A percentile compares a stretch with the other conserved stretches of the same genome.
Evolutionary conservation across 2,113 vertebrate genomes (phyloP).

Genomic region (Sialia sialis): DNA sequence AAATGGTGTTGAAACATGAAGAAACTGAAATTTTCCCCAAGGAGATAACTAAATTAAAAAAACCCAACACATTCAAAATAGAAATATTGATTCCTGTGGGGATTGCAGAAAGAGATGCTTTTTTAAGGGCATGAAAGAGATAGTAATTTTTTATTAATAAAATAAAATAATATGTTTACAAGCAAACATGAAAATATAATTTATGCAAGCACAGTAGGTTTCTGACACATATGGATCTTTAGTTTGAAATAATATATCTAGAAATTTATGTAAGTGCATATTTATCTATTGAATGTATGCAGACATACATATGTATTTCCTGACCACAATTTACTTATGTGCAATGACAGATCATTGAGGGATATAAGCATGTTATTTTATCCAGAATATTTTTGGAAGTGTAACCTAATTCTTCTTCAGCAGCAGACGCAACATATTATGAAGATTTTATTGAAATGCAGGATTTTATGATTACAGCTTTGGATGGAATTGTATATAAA

Average conservation of each 20-base stretch:
- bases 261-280: not conserved
- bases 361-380: not conserved
- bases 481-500: not conserved
- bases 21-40: accelerated
- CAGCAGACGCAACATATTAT: not conserved
- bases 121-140: not conserved
- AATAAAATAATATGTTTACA: not conserved
- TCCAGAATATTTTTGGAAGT: not conserved
- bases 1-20: not conserved
- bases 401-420: not conserved
- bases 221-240: not conserved
- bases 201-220: not conserved
- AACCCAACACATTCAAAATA: not conserved
- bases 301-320: not conserved
- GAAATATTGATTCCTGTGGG: not conserved
- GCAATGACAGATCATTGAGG: not conserved
- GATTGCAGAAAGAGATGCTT: not conserved
- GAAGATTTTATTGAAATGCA: not conserved
- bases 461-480: not conserved
- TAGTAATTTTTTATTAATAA: not conserved
- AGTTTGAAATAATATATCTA: not conserved
- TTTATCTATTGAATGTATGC: not conserved
- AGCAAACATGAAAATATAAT: not conserved
- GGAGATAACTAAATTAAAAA: not conserved
- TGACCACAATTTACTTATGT: not conserved